These are phyloP conservation scores for Climacteris rufus DNA, from an alignment of 2,113 vertebrate species.

Conservation along the genomic window DNA sequence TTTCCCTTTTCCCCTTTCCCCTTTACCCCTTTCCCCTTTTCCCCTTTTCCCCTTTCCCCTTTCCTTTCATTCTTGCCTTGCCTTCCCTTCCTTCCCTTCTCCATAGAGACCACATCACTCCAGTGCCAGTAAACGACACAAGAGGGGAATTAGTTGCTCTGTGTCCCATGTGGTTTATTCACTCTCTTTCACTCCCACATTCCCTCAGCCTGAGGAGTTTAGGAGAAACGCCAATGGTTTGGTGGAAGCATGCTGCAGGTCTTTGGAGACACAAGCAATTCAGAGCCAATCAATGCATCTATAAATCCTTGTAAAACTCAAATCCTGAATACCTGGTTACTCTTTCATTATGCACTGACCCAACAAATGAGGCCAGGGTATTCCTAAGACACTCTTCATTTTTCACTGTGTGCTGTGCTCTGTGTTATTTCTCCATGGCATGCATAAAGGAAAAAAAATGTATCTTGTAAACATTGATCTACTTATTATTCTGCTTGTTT, in stretches of 20 bases:
- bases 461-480: constrained; percentile 10
- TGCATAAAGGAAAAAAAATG: neutral
- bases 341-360: constrained; percentile 5
- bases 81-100: neutral
- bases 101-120: neutral
- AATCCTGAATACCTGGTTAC: neutral
- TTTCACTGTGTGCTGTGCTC: neutral
- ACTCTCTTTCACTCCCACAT: neutral
- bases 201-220: neutral
- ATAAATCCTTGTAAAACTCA: constrained; percentile 45
- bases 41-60: neutral
- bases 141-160: neutral
- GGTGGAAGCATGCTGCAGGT: neutral
- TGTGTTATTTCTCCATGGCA: constrained; percentile 6
- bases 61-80: rapidly evolving
- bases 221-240: neutral
- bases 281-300: constrained; percentile 26
- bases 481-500: constrained; percentile 35
- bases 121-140: neutral
- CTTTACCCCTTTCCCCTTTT: neutral
- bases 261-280: constrained; percentile 25
- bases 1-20: too few relatives aligned
- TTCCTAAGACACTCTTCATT: constrained; percentile 16
- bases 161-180: neutral
- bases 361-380: neutral